Percentiles rank a stretch among this genome's conserved stretches.
Evolutionary conservation across 2,888 invertebrate species (phyloP).

Genomic region (Actias luna): DNA sequence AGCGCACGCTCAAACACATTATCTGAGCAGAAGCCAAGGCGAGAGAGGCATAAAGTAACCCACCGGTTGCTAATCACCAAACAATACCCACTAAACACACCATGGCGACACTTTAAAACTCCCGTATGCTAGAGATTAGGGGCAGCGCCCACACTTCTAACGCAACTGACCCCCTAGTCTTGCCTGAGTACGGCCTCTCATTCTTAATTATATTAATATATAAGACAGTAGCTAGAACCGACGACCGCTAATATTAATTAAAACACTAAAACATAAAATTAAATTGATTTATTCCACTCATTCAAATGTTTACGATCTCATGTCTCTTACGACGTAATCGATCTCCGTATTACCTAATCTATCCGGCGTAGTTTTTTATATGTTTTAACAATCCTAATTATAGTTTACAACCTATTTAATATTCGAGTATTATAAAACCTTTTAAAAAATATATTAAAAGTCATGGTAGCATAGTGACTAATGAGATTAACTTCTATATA

Average conservation of each 20-base stretch:
- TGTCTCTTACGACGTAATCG: not conserved
- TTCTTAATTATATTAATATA: not conserved
- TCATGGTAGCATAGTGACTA: not conserved
- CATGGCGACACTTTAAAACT: no score
- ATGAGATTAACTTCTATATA: not conserved
- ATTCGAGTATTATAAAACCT: constrained; percentile 16
- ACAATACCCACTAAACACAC: no score
- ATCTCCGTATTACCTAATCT: constrained; percentile 8
- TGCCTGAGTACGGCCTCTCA: no score
- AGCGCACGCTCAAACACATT: no score
- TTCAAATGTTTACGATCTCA: not conserved
- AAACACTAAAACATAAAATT: not conserved
- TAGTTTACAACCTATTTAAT: constrained; percentile 16
- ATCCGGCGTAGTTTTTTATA: constrained; percentile 15
- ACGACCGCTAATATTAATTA: not conserved
- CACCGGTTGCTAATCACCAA: no score
- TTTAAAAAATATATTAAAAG: constrained; percentile 12
- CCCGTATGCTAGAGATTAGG: no score
- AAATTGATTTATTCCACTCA: not conserved
- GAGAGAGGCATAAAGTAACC: no score
- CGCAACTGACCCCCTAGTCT: no score
- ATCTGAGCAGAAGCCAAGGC: no score
- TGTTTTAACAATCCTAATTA: constrained; percentile 16
- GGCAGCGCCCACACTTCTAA: no score
- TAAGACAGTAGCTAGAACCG: not conserved